These are phyloP conservation scores for Agriopis aurantiaria DNA, from an alignment of 2,888 invertebrate species.

Conservation along the genomic window DNA sequence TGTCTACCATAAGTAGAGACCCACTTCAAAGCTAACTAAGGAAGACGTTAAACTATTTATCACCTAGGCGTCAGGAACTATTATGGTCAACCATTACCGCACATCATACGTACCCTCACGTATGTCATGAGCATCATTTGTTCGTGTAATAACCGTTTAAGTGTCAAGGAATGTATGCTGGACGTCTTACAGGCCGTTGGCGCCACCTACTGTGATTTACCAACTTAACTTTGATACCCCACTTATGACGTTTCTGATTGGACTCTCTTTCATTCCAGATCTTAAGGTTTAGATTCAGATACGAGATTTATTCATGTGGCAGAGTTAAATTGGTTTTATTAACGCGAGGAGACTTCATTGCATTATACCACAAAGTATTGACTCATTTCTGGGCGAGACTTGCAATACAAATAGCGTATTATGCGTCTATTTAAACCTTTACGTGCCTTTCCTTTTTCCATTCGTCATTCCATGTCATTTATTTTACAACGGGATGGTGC, in stretches of 20 bases:
- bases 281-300: constrained; percentile 33
- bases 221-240: constrained; percentile 47
- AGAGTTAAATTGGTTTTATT: constrained; percentile 50
- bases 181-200: constrained; percentile 65
- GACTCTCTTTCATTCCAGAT: constrained; percentile 32
- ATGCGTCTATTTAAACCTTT: constrained; percentile 65
- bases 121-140: constrained; percentile 58
- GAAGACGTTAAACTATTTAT: constrained; percentile 42
- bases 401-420: constrained; percentile 78
- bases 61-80: constrained; percentile 38
- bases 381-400: constrained; percentile 66
- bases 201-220: constrained; percentile 67
- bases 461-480: constrained; percentile 76
- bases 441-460: constrained; percentile 77
- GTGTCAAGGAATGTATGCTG: constrained; percentile 59
- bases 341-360: constrained; percentile 71
- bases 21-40: constrained; percentile 23
- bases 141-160: constrained; percentile 57
- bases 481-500: constrained; percentile 75
- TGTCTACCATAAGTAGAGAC: background rate
- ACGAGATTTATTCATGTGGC: background rate
- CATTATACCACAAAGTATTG: constrained; percentile 68
- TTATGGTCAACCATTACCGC: constrained; percentile 45
- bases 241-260: constrained; percentile 13
- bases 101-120: constrained; percentile 45